Base-by-base conservation (phyloP, 2,888 invertebrate genomes). In the Ferdinandea cuprea region DNA sequence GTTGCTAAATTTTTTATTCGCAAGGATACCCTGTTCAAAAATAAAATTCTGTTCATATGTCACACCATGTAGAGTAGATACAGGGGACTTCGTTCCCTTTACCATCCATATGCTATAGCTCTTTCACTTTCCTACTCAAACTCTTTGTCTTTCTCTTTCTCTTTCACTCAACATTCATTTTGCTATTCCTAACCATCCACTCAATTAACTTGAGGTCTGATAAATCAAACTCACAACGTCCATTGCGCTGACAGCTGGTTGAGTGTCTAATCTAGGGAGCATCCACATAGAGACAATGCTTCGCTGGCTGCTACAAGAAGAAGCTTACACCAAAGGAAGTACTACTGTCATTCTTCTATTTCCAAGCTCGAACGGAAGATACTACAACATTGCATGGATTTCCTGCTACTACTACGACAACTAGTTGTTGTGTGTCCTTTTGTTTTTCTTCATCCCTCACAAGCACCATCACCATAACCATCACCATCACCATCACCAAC, bases 141-240 rank as follows among this genome's bases (percentile, higher is more conserved):
- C 11, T 13, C 65, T 15, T 35, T 37, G n/a, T 25, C 25, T 25
- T 25, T 25, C 25, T 25, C 3, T 25, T 5, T 25, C 15, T 28
- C 3, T 5, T 35, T 4, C 30, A 2, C 15, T 8, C 1, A 15
- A 44, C 8, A 50, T 46, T 25, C 54, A 8, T 44, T 35, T 65
- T 15, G 35, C 59, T 54, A 66, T 44, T 59, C 76, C 17, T 30
- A 77, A 68, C 66, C 78, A 83, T 83, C 61, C 72, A 83, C 83
- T 83, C 83, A 83, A 83, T 83, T 83, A 83, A 83, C 78, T 83
- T 78, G 83, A 78, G 83, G 72, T 83, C 68, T 83, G 77, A 83
- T 83, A 83, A 83, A 83, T 83, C 83, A 83, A 78, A 83, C 78
- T 78, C 71, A 83, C 61, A 68, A 68, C 68, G 83, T 78, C 83